phyloP scores from a whole-genome alignment of 2,888 invertebrate genomes.

The Troides aeacus region DNA sequence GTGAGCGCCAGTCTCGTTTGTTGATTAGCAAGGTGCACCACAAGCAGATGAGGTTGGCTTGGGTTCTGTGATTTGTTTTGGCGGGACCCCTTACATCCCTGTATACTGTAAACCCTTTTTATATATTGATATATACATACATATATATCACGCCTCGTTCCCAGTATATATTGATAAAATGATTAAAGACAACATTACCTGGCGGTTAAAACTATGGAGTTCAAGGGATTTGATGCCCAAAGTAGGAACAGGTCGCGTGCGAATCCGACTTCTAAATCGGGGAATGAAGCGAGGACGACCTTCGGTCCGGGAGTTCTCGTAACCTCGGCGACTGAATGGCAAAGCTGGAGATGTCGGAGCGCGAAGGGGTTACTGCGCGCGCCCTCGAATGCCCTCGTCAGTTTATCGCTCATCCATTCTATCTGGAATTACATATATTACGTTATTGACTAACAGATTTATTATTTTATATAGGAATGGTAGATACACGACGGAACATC shows the following conservation, averaged over 20 bases:
- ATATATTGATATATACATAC: too few relatives aligned
- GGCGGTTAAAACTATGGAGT: constrained; percentile 96
- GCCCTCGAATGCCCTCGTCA: constrained; percentile 95
- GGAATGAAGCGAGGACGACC: constrained; percentile 96
- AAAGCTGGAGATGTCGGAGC: constrained; percentile 94
- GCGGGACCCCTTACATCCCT: too few relatives aligned
- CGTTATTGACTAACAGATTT: too few relatives aligned
- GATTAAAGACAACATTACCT: constrained; percentile 64
- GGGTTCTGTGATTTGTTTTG: too few relatives aligned
- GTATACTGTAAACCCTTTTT: too few relatives aligned
- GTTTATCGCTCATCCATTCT: constrained; percentile 99
- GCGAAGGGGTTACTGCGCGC: constrained; percentile 97
- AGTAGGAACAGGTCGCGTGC: constrained; percentile 95
- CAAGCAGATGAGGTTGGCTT: too few relatives aligned
- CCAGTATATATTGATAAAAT: not conserved
- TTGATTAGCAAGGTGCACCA: too few relatives aligned
- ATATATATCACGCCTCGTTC: too few relatives aligned
- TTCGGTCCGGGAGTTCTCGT: constrained; percentile 85
- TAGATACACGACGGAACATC: too few relatives aligned
- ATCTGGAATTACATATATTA: constrained; percentile 77
- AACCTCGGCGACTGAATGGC: constrained; percentile 94
- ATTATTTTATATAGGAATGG: too few relatives aligned
- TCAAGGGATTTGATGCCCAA: constrained; percentile 95
- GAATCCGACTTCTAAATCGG: constrained; percentile 97
- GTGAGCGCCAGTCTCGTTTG: too few relatives aligned